Evolutionary conservation across 2,888 invertebrate species (phyloP), one percentile per base, ranked within the genome.

Genomic region (Lampropteryx suffumata): DNA sequence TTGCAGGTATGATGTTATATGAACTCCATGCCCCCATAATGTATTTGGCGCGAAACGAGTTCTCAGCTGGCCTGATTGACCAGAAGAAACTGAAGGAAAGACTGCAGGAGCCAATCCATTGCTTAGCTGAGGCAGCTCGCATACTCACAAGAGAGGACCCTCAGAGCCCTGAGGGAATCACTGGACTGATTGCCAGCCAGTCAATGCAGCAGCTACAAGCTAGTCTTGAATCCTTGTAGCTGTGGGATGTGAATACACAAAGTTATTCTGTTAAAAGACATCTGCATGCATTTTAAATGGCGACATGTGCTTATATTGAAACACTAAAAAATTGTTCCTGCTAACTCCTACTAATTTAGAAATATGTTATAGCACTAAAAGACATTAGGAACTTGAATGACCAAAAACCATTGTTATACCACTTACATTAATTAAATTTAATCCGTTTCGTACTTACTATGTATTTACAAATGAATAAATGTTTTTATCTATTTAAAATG

Each of bases 21-120:
- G 97, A 97, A 76, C 80, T 96, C 9, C 96, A 97, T 70, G 95
- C 94, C 0, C 95, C 96, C 0, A 70, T 96, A 6, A 92, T 96
- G 75, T 90, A 94, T 61, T 68, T 95, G 56, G 94, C 95, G 0
- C 92, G 93, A 61, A 93, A 90, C 60, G 92, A 92, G 51, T 94
- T 92, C 67, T 90, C 91, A 35, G 88, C 91, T 0, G 92, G 92
- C 0, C 76, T 90, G 0, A 92, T 94, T 10, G 89, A 91, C 21
- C 90, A 92, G 30, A 90, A 92, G 0, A 90, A 91, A 49, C 76
- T 96, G 3, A 93, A 93, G 57, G 89, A 91, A 1, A 91, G 91
- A 61, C 83, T 96, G 50, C 90, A 92, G 44, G 93, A 94, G 63
- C 94, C 94, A 0, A 88, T 93, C 0, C 79, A 87, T 28, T 91